Conservation (phyloP, 1,140 invertebrate genomes). For the Lutraria rhynchaena region DNA sequence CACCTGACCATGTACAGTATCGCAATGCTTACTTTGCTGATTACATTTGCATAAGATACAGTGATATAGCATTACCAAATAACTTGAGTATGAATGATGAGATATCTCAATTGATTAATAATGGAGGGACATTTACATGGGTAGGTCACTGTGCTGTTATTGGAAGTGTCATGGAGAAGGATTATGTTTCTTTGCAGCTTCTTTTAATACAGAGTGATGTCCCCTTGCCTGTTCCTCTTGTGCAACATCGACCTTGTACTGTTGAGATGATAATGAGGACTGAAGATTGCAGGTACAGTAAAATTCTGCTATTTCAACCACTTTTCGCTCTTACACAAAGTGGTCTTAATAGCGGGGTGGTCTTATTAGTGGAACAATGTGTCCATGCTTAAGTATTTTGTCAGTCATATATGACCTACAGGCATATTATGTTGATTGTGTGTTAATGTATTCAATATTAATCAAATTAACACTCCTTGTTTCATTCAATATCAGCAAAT, state of each 20-base stretch:
- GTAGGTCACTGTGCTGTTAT: conserved; percentile 74
- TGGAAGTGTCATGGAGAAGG: conserved; percentile 39
- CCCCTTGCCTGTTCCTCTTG: conserved; percentile 67
- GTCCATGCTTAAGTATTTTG: too few relatives aligned
- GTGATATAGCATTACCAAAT: conserved; percentile 60
- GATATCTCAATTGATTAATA: conserved; percentile 62
- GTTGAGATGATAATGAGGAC: conserved; percentile 75
- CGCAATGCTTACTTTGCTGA: conserved; percentile 66
- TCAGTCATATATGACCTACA: too few relatives aligned
- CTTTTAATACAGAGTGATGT: conserved; percentile 68
- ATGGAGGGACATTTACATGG: conserved; percentile 69
- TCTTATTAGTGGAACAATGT: too few relatives aligned
- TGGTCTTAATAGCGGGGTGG: too few relatives aligned
- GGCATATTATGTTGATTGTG: too few relatives aligned
- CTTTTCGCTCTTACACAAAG: too few relatives aligned
- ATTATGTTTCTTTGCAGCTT: conserved; percentile 61
- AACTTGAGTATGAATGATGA: conserved; percentile 61
- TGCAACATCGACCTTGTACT: conserved; percentile 64
- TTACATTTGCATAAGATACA: conserved; percentile 77
- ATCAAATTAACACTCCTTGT: too few relatives aligned
- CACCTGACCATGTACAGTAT: conserved; percentile 49
- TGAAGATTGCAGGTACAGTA: conserved; percentile 70
- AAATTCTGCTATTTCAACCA: too few relatives aligned
- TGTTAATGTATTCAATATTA: too few relatives aligned
- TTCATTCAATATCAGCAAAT: too few relatives aligned